Evolutionary conservation across 2,113 vertebrate genomes (phyloP).

Genomic region (Cettia cetti): DNA sequence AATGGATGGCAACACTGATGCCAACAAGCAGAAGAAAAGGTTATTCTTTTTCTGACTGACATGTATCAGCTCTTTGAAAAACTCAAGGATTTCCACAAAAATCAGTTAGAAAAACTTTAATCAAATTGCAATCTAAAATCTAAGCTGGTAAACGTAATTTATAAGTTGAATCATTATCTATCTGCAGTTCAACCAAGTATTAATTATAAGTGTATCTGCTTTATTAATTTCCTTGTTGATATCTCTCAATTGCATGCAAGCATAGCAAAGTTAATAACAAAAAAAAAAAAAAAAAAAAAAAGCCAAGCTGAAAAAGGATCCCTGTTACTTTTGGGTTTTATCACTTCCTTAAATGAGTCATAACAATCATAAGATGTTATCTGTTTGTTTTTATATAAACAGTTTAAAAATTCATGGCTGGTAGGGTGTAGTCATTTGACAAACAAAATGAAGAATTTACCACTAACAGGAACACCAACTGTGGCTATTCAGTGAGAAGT

Average conservation of each 20-base stretch:
- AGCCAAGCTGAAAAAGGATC: background rate
- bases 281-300: too few species aligned
- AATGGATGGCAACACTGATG: background rate
- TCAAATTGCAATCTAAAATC: background rate
- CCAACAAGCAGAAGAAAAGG: background rate
- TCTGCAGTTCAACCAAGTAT: background rate
- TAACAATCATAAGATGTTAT: conserved; percentile 35
- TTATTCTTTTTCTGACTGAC: background rate
- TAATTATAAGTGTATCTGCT: background rate
- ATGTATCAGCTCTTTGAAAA: background rate
- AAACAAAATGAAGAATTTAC: conserved; percentile 2
- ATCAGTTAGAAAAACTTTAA: background rate
- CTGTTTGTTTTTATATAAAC: conserved; percentile 6
- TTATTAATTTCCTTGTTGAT: background rate
- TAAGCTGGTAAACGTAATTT: background rate
- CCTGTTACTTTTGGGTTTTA: background rate
- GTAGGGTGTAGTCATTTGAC: conserved; percentile 14
- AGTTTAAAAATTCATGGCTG: background rate
- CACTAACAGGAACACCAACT: conserved; percentile 7
- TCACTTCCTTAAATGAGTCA: conserved; percentile 47
- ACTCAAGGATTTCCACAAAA: background rate
- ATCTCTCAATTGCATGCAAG: background rate
- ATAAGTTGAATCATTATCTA: background rate
- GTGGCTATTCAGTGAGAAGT: background rate
- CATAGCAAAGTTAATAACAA: background rate